These are phyloP conservation scores for Calcarius lapponicus DNA, from an alignment of 2,797 vertebrate genomes.

Conservation along the genomic window DNA sequence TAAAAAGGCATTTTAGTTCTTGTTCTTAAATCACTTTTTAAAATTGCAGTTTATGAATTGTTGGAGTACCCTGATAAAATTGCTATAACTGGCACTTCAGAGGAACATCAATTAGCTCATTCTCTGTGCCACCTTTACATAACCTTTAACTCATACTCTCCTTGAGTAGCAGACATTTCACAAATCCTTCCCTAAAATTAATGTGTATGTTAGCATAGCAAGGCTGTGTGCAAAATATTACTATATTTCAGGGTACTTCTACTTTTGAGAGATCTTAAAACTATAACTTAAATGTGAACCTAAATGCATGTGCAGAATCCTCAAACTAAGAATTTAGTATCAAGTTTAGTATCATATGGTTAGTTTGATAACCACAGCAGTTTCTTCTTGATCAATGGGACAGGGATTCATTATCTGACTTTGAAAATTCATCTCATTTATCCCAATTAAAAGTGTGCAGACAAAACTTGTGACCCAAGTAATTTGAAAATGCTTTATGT, in stretches of 20 bases:
- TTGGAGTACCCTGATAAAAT: neutral
- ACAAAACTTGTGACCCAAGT: neutral
- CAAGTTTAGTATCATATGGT: accelerated
- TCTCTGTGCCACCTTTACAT: neutral
- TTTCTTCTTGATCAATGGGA: neutral
- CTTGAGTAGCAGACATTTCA: neutral
- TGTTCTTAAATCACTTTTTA: neutral
- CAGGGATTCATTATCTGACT: neutral
- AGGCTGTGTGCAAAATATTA: neutral
- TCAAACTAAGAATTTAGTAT: neutral
- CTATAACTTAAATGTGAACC: neutral
- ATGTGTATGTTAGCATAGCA: neutral
- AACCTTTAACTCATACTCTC: neutral
- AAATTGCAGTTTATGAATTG: neutral
- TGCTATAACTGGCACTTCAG: neutral
- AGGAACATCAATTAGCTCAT: neutral
- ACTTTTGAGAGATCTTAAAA: neutral
- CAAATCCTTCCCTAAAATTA: neutral
- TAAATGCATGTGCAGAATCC: neutral
- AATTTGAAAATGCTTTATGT: neutral
- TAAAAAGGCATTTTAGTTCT: neutral
- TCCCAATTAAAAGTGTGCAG: neutral
- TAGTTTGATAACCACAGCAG: neutral
- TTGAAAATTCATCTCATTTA: neutral
- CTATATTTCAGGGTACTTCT: neutral